These are phyloP conservation scores for Drosophila willistoni DNA, from an alignment of 1,140 invertebrate species.

Conservation along the genomic window DNA sequence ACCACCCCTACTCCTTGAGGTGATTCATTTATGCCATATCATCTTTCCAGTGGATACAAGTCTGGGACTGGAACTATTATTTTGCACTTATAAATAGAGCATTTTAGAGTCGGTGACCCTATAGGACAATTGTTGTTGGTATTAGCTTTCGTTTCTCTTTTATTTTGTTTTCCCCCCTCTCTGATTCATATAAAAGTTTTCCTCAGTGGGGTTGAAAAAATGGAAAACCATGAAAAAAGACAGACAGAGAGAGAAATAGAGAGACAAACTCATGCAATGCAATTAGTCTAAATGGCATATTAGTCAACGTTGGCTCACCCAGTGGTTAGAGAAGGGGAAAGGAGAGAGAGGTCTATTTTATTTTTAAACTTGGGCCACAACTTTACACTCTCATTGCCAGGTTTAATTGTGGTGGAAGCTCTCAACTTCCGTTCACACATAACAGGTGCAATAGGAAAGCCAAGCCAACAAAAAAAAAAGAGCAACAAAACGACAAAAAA, in stretches of 20 bases:
- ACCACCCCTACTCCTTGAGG: too few relatives aligned
- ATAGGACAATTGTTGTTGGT: background rate
- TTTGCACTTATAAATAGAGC: background rate
- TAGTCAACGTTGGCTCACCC: conserved; percentile 20
- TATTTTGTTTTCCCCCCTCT: background rate
- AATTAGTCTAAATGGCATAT: conserved; percentile 25
- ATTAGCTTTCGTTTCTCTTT: background rate
- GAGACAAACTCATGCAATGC: conserved; percentile 12
- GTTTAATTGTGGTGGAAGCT: conserved; percentile 20
- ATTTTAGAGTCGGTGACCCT: background rate
- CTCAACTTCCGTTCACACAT: conserved; percentile 21
- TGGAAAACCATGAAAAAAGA: background rate
- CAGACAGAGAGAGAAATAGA: background rate
- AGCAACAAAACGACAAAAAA: background rate
- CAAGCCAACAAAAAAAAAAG: background rate
- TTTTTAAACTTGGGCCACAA: conserved; percentile 21
- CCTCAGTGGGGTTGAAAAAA: background rate
- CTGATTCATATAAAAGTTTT: conserved; percentile 17
- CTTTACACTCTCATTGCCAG: conserved; percentile 21
- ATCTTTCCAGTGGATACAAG: too few relatives aligned
- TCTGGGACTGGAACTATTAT: background rate
- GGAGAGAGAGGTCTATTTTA: background rate
- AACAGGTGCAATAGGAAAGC: conserved; percentile 21
- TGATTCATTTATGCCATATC: too few relatives aligned
- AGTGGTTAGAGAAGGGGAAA: background rate